Conservation (phyloP, 1,140 invertebrate species). For the Nixonia krombeini region DNA sequence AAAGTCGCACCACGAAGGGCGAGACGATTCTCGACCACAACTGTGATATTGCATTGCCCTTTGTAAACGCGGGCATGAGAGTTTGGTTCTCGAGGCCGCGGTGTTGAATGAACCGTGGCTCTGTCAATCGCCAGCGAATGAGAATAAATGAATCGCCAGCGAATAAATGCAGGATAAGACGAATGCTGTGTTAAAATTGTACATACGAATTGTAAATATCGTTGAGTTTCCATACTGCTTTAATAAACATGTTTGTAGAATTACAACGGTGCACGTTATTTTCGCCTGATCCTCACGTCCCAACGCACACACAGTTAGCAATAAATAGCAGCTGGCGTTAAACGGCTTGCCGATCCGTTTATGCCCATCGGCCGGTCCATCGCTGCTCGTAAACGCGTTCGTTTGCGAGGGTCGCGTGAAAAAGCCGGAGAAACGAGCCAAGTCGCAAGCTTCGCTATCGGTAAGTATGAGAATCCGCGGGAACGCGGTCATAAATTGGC, state of each 20-base stretch:
- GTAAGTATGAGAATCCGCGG: too few relatives aligned
- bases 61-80: conserved; percentile 14
- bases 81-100: conserved; percentile 14
- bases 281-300: too few relatives aligned
- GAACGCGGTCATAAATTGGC: too few relatives aligned
- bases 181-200: conserved; percentile 54
- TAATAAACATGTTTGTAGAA: conserved; percentile 74
- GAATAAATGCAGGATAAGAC: conserved; percentile 38
- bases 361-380: too few relatives aligned
- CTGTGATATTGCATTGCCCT: conserved; percentile 69
- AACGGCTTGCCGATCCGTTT: too few relatives aligned
- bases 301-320: too few relatives aligned
- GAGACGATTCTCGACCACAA: conserved; percentile 63
- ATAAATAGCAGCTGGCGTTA: too few relatives aligned
- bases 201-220: conserved; percentile 72
- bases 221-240: conserved; percentile 74
- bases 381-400: too few relatives aligned
- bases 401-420: too few relatives aligned
- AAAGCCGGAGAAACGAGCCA: too few relatives aligned
- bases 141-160: conserved; percentile 37
- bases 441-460: too few relatives aligned
- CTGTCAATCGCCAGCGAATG: conserved; percentile 33
- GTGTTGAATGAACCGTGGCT: too few relatives aligned
- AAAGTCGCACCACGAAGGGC: conserved; percentile 46
- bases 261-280: conserved; percentile 51